Base-by-base conservation (phyloP, 2,888 invertebrate genomes). In the Byasa hedistus region DNA sequence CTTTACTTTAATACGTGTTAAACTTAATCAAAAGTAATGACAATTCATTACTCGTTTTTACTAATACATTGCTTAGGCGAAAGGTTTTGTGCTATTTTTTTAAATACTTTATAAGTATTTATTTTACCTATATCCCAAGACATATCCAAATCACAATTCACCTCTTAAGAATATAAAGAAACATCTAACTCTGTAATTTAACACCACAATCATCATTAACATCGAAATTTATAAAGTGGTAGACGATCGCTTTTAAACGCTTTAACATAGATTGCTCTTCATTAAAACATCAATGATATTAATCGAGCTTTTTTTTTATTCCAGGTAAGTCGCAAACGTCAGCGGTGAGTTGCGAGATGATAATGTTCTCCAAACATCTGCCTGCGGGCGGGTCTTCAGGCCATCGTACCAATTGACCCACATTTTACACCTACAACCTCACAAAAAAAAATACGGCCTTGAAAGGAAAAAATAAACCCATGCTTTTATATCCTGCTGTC, bases 301-400 rank as follows among this genome's bases (percentile, higher is more conserved):
- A 58, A 62, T 58, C 58, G 54, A 52, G 3, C 32, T 48, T 24
- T 58, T 70, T 68, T 66, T 61, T 62, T 63, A 65, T 73, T 70
- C 63, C 66, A 73, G 73, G 73, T 73, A 65, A 70, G 71, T 68
- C 15, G 57, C 60, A 68, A 61, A 61, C 54, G 60, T 56, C 48
- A 27, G 39, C 48, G 68, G 69, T 69, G 66, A 69, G 69, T 52
- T 54, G 61, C 57, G 57, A 61, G 60, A 67, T 60, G 39, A 57
- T n/a, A 7, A 60, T 64, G 60, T 64, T 66, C 60, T 58, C 36
- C 57, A 57, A 63, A 69, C 70, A 70, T 70, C 71, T 72, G 70
- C 67, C 64, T 48, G 65, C 56, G 63, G 66, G 66, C 62, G 61
- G 51, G 27, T 63, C 64, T 57, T 54, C 44, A 48, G 23, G 59